Evolutionary conservation across 2,113 vertebrate genomes (phyloP).

Genomic region (Crypturellus undulatus): DNA sequence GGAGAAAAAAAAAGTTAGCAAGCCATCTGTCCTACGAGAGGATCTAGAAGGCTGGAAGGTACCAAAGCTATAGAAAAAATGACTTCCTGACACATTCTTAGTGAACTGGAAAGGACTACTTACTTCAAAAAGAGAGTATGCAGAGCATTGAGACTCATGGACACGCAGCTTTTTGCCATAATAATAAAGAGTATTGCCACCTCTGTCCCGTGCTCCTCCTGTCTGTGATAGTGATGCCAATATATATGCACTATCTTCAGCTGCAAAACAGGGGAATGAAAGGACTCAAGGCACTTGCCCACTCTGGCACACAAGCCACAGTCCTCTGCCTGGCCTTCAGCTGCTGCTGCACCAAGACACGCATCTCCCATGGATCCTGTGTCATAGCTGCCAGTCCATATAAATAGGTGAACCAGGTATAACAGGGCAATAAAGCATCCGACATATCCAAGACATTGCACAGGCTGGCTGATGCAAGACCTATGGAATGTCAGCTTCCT

Average conservation of each 20-base stretch:
- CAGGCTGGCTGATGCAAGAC: neutral
- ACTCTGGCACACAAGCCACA: neutral
- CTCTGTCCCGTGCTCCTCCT: neutral
- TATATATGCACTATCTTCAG: neutral
- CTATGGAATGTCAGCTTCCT: neutral
- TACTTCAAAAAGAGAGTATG: neutral
- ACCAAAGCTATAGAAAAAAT: neutral
- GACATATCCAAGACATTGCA: neutral
- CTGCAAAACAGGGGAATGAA: neutral
- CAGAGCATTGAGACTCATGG: neutral
- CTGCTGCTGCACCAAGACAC: neutral
- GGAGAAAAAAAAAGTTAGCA: neutral
- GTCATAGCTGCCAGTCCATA: neutral
- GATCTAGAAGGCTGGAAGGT: neutral
- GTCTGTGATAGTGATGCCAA: neutral
- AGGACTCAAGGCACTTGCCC: neutral
- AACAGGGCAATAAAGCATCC: neutral
- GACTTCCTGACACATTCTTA: neutral
- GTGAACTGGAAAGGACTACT: rapidly evolving
- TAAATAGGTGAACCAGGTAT: neutral
- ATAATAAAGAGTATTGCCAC: neutral
- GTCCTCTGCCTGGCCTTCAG: neutral
- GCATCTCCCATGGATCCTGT: neutral
- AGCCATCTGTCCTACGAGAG: neutral
- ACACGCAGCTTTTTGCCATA: neutral